phyloP scores from a whole-genome alignment of 2,113 vertebrate species.

The Vidua macroura region DNA sequence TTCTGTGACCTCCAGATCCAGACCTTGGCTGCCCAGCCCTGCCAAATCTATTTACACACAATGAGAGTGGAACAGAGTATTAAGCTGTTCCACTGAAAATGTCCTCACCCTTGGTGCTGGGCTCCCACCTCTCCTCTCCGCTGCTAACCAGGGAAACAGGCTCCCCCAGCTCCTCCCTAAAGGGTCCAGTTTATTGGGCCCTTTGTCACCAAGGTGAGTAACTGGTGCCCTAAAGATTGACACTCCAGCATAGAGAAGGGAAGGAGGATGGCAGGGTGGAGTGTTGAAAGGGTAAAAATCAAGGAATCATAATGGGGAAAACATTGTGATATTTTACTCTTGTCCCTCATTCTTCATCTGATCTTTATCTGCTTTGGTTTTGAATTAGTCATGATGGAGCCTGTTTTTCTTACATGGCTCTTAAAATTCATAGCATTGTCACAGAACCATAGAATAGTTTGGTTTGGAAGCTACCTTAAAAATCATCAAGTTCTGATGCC shows the following conservation, averaged over 20 bases:
- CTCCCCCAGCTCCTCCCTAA: not conserved
- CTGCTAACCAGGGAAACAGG: not conserved
- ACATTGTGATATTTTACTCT: not conserved
- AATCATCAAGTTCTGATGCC: not conserved
- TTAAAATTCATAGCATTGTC: not conserved
- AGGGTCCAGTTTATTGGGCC: not conserved
- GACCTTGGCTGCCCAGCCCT: not conserved
- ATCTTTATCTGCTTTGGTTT: not conserved
- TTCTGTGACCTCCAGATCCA: not conserved
- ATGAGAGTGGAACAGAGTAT: not conserved
- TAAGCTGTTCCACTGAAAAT: not conserved
- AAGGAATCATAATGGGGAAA: not conserved
- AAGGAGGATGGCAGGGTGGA: not conserved
- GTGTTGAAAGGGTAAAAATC: not conserved
- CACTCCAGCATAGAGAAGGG: not conserved
- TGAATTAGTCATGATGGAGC: not conserved
- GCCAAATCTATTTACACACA: not conserved
- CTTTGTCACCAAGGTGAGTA: not conserved
- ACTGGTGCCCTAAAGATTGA: not conserved
- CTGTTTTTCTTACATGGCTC: not conserved
- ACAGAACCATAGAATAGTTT: not conserved
- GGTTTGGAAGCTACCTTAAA: not conserved
- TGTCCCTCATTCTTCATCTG: not conserved
- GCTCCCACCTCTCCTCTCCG: not conserved
- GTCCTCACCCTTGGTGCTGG: not conserved